These are phyloP conservation scores for Brotogeris chrysoptera DNA, from an alignment of 2,797 vertebrate species.

Conservation along the genomic window DNA sequence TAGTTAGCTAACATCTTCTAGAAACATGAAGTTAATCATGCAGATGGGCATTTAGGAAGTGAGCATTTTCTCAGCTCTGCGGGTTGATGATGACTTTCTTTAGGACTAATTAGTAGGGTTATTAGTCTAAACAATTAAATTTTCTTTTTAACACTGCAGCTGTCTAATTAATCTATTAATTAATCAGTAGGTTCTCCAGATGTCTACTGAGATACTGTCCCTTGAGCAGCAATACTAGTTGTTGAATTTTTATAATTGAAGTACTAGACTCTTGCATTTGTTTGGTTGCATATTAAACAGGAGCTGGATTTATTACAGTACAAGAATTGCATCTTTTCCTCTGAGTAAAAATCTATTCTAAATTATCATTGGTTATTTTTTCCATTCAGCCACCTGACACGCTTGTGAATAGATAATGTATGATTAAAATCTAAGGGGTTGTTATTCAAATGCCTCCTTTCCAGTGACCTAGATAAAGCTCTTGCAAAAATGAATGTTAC, in stretches of 20 bases:
- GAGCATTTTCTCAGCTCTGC: conserved; percentile 47
- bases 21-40: conserved; percentile 29
- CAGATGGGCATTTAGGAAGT: conserved; percentile 54
- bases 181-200: conserved; percentile 73
- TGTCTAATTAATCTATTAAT: conserved; percentile 77
- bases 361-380: conserved; percentile 55
- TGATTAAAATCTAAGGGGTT: conserved; percentile 60
- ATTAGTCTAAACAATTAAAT: conserved; percentile 79
- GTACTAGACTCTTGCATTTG: conserved; percentile 40
- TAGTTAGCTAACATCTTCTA: not conserved
- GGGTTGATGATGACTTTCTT: conserved; percentile 69
- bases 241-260: conserved; percentile 23
- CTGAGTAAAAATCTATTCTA: conserved; percentile 55
- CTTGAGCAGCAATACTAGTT: conserved; percentile 47
- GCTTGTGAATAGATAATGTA: conserved; percentile 30
- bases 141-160: conserved; percentile 67
- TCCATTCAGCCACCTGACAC: not conserved
- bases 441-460: conserved; percentile 46
- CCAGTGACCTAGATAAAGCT: not conserved
- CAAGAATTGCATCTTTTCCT: conserved; percentile 9
- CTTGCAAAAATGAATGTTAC: conserved; percentile 24
- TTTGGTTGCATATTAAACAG: conserved; percentile 16
- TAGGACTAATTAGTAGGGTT: conserved; percentile 76
- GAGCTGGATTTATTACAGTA: conserved; percentile 32
- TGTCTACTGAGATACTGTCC: conserved; percentile 70